Base-by-base conservation (phyloP, 2,888 invertebrate genomes). In the Diaphora mendica region DNA sequence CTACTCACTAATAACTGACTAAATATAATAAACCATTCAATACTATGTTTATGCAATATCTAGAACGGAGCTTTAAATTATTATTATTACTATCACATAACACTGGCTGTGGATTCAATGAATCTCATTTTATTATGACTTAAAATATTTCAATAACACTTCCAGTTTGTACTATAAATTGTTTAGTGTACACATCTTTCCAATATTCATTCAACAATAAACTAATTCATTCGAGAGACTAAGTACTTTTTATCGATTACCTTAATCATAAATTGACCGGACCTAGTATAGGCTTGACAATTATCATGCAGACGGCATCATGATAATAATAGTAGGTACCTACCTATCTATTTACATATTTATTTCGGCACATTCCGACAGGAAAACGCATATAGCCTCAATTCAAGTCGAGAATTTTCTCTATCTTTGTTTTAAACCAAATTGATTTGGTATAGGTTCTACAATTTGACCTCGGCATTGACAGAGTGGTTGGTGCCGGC, bases 61-160 rank as follows among this genome's bases (percentile, higher is more conserved):
- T 78, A 84, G 76, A 82, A 79, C 77, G 76, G 74, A 68, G 74
- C 71, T 74, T 76, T 76, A 72, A 62, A 55, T 55, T 26, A 76
- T 82, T 86, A 86, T 88, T 89, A 87, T 88, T 91, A 90, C 87
- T 94, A 94, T 94, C 93, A 94, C 93, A 93, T 90, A 89, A 86
- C 93, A 93, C 91, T 93, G 93, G 93, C 91, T 90, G 89, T 85
- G 85, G 86, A 90, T 89, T 88, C 85, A 86, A 82, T 70, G 85
- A 90, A 90, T 87, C 87, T 86, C 88, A 87, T 87, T 89, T 86
- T 83, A 83, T 81, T 78, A 82, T 79, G 81, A 85, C 77, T 80
- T 81, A 79, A 83, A 72, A 77, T 77, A 76, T 81, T 80, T 77
- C 76, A 78, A 71, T 76, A 82, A 82, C 81, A 79, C 73, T 84